Percentiles rank a stretch among this genome's conserved stretches.
phyloP scores from a whole-genome alignment of 2,888 invertebrate genomes.

The Atrina japonica region DNA sequence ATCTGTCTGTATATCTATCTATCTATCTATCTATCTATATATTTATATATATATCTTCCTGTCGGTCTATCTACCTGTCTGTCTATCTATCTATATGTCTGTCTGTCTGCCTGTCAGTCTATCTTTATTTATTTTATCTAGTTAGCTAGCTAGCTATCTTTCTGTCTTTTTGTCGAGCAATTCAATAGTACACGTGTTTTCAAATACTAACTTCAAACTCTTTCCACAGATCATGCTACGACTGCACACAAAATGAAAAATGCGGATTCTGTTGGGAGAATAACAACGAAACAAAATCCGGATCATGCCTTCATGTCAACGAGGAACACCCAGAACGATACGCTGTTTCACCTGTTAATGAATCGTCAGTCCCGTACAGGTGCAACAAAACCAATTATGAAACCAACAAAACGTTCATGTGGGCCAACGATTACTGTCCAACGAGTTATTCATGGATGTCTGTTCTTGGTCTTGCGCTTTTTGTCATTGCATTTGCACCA shows the following conservation, averaged over 20 bases:
- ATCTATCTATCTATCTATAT: too few species aligned
- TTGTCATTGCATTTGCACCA: slow-evolving; percentile 82
- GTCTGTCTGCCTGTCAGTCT: too few species aligned
- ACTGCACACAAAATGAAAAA: slow-evolving; percentile 55
- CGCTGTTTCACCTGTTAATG: slow-evolving; percentile 36
- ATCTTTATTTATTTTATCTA: too few species aligned
- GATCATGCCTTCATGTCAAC: slow-evolving; percentile 70
- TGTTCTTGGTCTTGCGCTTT: slow-evolving; percentile 80
- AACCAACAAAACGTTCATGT: slow-evolving; percentile 49
- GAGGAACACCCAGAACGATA: slow-evolving; percentile 54
- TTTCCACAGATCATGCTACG: slow-evolving; percentile 59
- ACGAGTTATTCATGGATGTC: slow-evolving; percentile 80
- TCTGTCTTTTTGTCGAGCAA: too few species aligned
- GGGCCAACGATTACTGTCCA: slow-evolving; percentile 81
- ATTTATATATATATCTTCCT: too few species aligned
- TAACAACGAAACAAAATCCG: slow-evolving; percentile 53
- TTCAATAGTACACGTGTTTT: too few species aligned
- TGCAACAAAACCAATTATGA: slow-evolving; percentile 46
- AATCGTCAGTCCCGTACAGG: slow-evolving; percentile 32
- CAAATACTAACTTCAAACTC: too few species aligned
- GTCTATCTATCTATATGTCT: too few species aligned
- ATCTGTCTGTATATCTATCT: too few species aligned
- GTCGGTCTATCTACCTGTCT: too few species aligned
- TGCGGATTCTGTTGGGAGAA: slow-evolving; percentile 82
- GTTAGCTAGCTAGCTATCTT: too few species aligned